A percentile compares a stretch with the other conserved stretches of the same genome.
Conservation (phyloP, 2,797 vertebrate genomes). For the Melanogrammus aeglefinus region DNA sequence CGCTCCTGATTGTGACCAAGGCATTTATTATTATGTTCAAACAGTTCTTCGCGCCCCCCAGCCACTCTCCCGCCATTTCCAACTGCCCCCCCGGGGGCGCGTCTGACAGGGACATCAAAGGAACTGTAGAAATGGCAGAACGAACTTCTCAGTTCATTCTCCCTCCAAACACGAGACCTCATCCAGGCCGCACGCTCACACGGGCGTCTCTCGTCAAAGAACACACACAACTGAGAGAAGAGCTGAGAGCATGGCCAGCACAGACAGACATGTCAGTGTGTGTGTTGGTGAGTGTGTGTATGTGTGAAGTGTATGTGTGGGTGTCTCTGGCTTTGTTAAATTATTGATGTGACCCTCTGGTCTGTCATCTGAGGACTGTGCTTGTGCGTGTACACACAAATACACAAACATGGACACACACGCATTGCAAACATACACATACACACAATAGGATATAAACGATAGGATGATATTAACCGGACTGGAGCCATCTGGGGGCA, state of each 20-base stretch:
- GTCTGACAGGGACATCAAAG: constrained; percentile 41
- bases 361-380: constrained; percentile 54
- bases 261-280: constrained; percentile 14
- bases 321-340: constrained; percentile 61
- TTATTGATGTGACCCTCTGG: constrained; percentile 68
- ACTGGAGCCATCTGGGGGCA: too few species aligned
- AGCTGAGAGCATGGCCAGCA: constrained; percentile 32
- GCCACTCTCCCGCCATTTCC: constrained; percentile 17
- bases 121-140: constrained; percentile 34
- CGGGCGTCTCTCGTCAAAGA: too few species aligned
- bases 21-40: background rate
- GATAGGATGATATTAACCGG: too few species aligned
- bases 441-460: too few species aligned
- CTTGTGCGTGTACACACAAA: constrained; percentile 8
- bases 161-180: constrained; percentile 6
- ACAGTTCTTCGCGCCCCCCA: background rate
- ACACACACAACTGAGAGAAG: background rate
- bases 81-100: constrained; percentile 23
- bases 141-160: constrained; percentile 44
- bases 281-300: background rate
- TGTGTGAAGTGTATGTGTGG: background rate
- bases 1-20: background rate
- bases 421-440: too few species aligned
- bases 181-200: background rate
- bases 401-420: background rate